A percentile compares a stretch with the other conserved stretches of the same genome.
Evolutionary conservation across 2,888 invertebrate genomes (phyloP).

Genomic region (Caenorhabditis sp.): DNA sequence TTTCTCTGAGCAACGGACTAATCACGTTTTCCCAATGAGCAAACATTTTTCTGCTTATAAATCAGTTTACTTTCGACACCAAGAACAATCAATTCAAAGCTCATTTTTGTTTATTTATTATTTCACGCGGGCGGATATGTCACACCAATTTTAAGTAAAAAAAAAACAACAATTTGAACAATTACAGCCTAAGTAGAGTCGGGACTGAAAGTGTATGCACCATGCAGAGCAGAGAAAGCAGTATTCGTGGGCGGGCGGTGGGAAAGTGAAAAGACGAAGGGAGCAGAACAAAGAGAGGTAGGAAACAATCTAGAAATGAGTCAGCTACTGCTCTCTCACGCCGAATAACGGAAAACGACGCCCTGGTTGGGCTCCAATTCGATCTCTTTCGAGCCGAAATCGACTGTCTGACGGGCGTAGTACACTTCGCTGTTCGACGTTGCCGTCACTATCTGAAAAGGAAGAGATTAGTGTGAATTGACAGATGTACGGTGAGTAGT

Average conservation of each 20-base stretch:
- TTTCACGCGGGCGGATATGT: constrained; percentile 45
- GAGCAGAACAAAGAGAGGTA: not conserved
- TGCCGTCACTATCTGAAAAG: constrained; percentile 66
- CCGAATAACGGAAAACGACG: constrained; percentile 68
- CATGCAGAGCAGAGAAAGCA: constrained; percentile 6
- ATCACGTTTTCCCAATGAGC: not conserved
- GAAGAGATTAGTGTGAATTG: not conserved
- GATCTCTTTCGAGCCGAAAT: constrained; percentile 62
- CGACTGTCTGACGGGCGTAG: constrained; percentile 58
- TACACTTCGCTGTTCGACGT: constrained; percentile 64
- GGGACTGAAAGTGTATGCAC: constrained; percentile 3
- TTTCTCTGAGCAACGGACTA: not conserved
- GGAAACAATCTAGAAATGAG: too few species aligned
- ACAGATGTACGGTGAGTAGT: not conserved
- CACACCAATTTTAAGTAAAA: constrained; percentile 15
- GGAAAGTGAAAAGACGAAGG: constrained; percentile 5
- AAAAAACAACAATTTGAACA: not conserved
- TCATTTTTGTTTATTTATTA: not conserved
- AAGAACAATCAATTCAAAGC: not conserved
- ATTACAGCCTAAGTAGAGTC: constrained; percentile 11
- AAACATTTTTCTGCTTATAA: not conserved
- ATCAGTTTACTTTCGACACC: too few species aligned
- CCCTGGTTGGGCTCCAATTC: constrained; percentile 69
- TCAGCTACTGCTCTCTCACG: constrained; percentile 11
- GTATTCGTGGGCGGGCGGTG: constrained; percentile 9